Evolutionary conservation across 2,113 vertebrate genomes (phyloP), one percentile per base, ranked within the genome.

Genomic region (Pygoscelis adeliae): DNA sequence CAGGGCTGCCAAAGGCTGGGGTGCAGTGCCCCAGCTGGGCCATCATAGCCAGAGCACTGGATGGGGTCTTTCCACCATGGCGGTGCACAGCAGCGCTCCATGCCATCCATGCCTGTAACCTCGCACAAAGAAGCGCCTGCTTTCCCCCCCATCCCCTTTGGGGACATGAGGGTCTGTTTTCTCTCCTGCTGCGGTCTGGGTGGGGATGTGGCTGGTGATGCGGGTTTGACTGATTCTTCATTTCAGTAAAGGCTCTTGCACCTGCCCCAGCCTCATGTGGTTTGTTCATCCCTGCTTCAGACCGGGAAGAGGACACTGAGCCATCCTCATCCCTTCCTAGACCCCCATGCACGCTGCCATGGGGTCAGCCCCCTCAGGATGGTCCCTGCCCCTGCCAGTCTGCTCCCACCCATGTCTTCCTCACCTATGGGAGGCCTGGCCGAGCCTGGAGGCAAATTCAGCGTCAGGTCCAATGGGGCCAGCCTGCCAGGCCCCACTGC

Each of bases 71-170:
- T 29, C 25, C 2, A 3, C 53, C 5, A 1, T 2, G 9, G 40
- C 2, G 1, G 53, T 4, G 2, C 58, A 21, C 14, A 81, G 88
- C 69, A 47, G 19, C 0, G 4, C 55, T 65, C 81, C 16, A 2
- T 32, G 38, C 23, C 38, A 40, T 40, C 38, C 22, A 19, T 3
- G 6, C 4, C 55, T 78, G 42, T 36, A 65, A 50, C 53, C 53
- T 73, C 0, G 0, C 53, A 61, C n/a, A 69, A 44, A 36, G 26
- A 12, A 61, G 23, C 2, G 0, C 11, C 46, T 23, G 25, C 44
- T 86, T 83, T 42, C 15, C 8, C 6, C 7, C 6, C 9, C 10
- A 20, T 10, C 15, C 32, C 26, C 32, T 86, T 29, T 1, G 0
- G 19, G 13, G 2, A 44, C 20, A 29, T 4, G 2, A 61, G 10